phyloP scores from a whole-genome alignment of 2,888 invertebrate species.

The Volucella inanis region DNA sequence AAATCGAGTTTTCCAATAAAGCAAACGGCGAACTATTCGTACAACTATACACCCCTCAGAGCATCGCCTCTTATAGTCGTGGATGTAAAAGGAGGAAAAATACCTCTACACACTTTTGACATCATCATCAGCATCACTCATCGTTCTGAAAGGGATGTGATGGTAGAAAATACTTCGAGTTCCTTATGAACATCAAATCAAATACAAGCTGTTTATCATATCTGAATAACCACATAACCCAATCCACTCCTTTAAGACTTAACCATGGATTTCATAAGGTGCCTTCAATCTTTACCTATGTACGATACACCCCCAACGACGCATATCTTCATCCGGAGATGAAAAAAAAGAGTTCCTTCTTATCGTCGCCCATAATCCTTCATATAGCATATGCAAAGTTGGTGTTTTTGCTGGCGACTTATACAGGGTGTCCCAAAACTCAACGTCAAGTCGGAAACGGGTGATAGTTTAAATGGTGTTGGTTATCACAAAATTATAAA shows the following conservation, averaged over 20 bases:
- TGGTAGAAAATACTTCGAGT: slow-evolving; percentile 32
- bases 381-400: slow-evolving; percentile 7
- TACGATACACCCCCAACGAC: neutral
- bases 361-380: neutral
- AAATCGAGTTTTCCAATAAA: slow-evolving; percentile 70
- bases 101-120: slow-evolving; percentile 38
- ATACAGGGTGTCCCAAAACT: no score
- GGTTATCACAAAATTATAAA: no score
- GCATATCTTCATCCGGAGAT: slow-evolving; percentile 14
- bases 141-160: neutral
- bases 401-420: slow-evolving; percentile 1
- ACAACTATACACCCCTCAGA: no score
- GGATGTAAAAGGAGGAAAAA: slow-evolving; percentile 22
- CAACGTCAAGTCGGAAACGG: no score
- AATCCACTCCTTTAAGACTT: slow-evolving; percentile 20
- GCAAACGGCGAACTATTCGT: slow-evolving; percentile 47
- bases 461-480: no score
- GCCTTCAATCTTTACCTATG: neutral
- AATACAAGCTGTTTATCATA: slow-evolving; percentile 66
- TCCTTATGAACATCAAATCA: slow-evolving; percentile 66
- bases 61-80: slow-evolving; percentile 1
- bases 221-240: slow-evolving; percentile 50
- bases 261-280: slow-evolving; percentile 18
- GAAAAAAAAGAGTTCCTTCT: neutral
- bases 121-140: slow-evolving; percentile 64